Percentiles rank a stretch among this genome's conserved stretches.
Evolutionary conservation across 2,797 vertebrate genomes (phyloP).

Genomic region (Sebastiscus tertius): DNA sequence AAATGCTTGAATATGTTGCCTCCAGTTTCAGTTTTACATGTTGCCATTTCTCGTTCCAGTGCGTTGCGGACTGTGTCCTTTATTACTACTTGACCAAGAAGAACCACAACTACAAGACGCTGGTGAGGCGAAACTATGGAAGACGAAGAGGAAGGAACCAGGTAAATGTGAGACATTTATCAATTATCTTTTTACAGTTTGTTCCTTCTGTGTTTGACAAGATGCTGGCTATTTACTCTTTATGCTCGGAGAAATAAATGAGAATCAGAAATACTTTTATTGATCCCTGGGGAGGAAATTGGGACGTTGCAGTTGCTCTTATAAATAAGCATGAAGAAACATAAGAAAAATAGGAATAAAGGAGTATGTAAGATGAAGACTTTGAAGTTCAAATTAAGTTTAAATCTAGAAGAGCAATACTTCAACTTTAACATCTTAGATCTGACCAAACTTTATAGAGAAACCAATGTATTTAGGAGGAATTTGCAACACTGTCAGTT

Average conservation of each 20-base stretch:
- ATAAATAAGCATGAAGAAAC: background rate
- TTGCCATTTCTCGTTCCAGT: constrained; percentile 77
- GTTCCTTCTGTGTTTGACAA: background rate
- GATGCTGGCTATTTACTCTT: background rate
- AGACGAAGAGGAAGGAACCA: constrained; percentile 95
- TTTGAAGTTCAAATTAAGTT: background rate
- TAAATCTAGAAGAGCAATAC: background rate
- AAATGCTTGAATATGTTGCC: background rate
- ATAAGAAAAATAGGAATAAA: background rate
- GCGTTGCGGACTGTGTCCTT: constrained; percentile 95
- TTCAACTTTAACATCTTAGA: background rate
- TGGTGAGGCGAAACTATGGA: constrained; percentile 95
- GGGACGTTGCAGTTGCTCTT: background rate
- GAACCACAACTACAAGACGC: constrained; percentile 98
- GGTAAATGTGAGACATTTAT: constrained; percentile 76
- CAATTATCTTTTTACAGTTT: background rate
- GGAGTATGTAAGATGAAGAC: background rate
- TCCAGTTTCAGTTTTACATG: background rate
- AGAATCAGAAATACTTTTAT: background rate
- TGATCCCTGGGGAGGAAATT: background rate
- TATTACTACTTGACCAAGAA: constrained; percentile 99
- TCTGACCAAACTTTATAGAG: background rate
- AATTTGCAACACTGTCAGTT: background rate
- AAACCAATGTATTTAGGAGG: background rate
- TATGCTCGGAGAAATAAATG: background rate